A percentile compares a stretch with the other conserved stretches of the same genome.
phyloP scores from a whole-genome alignment of 1,140 invertebrate species.

The Nixonia krombeini region DNA sequence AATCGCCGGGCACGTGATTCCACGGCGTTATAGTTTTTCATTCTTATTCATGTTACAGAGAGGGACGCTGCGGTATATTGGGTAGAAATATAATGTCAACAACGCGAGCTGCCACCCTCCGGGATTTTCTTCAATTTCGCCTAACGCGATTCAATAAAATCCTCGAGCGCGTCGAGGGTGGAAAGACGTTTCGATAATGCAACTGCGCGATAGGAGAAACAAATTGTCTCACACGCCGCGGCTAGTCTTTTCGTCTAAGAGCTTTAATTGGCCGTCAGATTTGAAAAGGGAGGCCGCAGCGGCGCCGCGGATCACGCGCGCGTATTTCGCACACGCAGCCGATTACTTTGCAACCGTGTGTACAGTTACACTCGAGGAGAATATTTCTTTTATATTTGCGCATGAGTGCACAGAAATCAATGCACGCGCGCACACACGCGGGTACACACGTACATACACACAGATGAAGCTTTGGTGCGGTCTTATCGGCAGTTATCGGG shows the following conservation, averaged over 20 bases:
- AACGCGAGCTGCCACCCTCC: constrained; percentile 16
- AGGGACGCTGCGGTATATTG: neutral
- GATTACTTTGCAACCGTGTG: constrained; percentile 12
- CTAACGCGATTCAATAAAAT: constrained; percentile 7
- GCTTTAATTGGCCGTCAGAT: no score
- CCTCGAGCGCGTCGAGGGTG: no score
- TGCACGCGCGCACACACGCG: constrained; percentile 24
- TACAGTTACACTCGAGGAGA: constrained; percentile 41
- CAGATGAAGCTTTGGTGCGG: constrained; percentile 59
- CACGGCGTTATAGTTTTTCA: constrained; percentile 61
- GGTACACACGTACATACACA: constrained; percentile 38
- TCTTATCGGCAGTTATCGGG: constrained; percentile 73
- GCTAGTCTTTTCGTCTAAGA: neutral
- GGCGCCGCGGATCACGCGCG: constrained; percentile 21
- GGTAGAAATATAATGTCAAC: constrained; percentile 16
- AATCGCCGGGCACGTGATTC: no score
- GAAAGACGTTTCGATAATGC: no score
- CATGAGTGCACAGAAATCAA: constrained; percentile 49
- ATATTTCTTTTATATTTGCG: constrained; percentile 58
- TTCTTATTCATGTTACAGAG: constrained; percentile 61
- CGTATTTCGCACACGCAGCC: no score
- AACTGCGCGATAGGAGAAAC: no score
- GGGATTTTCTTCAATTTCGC: constrained; percentile 8
- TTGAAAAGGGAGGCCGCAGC: no score
- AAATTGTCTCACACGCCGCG: no score